phyloP scores from a whole-genome alignment of 2,797 vertebrate species.

The Sebastolobus alascanus region DNA sequence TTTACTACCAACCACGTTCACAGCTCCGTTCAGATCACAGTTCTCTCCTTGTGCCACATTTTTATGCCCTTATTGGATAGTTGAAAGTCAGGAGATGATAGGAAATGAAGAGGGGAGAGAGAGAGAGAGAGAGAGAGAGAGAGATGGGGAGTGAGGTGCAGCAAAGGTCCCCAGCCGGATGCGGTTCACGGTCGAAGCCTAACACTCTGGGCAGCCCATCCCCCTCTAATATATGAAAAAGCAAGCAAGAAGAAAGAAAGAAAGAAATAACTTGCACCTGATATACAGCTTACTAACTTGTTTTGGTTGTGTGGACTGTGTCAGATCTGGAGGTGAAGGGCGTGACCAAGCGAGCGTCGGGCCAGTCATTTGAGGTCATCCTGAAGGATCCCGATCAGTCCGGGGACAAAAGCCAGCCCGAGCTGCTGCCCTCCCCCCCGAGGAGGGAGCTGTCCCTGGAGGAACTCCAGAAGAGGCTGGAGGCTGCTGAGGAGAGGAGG shows the following conservation, averaged over 20 bases:
- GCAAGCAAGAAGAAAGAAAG: not conserved
- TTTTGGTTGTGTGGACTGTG: not conserved
- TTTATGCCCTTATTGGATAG: not conserved
- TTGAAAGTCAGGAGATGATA: not conserved
- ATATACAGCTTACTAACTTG: not conserved
- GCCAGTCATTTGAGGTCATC: slow-evolving; percentile 94
- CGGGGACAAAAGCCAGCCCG: slow-evolving; percentile 85
- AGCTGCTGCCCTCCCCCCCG: slow-evolving; percentile 86
- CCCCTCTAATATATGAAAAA: not conserved
- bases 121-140: not conserved
- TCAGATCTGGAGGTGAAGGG: slow-evolving; percentile 94
- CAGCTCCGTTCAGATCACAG: not conserved
- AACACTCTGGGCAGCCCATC: no score
- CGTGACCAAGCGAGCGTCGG: slow-evolving; percentile 91
- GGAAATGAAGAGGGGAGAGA: not conserved
- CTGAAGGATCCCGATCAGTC: slow-evolving; percentile 88
- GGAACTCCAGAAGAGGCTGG: slow-evolving; percentile 91
- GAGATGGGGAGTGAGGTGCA: not conserved
- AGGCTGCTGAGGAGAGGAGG: slow-evolving; percentile 92
- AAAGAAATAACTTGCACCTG: not conserved
- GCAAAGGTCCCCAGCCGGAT: no score
- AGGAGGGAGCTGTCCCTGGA: slow-evolving; percentile 91
- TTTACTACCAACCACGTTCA: not conserved
- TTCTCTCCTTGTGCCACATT: not conserved
- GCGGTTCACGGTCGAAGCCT: not conserved